phyloP scores from a whole-genome alignment of 2,888 invertebrate genomes.

The Dendrolimus pini region DNA sequence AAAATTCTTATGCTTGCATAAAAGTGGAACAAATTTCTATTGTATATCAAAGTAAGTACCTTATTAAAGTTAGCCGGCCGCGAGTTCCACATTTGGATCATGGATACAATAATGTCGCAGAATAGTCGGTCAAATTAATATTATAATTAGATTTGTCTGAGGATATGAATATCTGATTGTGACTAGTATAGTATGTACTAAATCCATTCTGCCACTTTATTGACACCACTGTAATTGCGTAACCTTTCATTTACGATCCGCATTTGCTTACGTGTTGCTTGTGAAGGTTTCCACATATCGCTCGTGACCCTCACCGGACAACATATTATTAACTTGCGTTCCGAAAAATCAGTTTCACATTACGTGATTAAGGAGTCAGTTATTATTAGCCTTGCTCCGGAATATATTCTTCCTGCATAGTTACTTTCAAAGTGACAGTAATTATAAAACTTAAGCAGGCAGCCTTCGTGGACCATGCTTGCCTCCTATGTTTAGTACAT shows the following conservation, averaged over 20 bases:
- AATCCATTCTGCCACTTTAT: constrained; percentile 21
- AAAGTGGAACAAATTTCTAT: constrained; percentile 40
- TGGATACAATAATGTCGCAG: constrained; percentile 24
- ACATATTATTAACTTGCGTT: constrained; percentile 22
- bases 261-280: constrained; percentile 73
- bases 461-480: background rate
- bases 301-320: constrained; percentile 58
- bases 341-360: constrained; percentile 38
- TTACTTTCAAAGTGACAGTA: constrained; percentile 1
- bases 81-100: constrained; percentile 46
- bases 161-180: constrained; percentile 2
- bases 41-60: constrained; percentile 57
- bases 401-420: constrained; percentile 9
- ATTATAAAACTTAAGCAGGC: too few relatives aligned
- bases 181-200: constrained; percentile 1
- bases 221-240: constrained; percentile 64
- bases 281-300: constrained; percentile 64
- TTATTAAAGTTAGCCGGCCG: constrained; percentile 43
- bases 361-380: constrained; percentile 14
- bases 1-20: constrained; percentile 25
- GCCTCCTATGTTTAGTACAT: background rate
- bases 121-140: constrained; percentile 14
- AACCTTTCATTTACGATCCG: constrained; percentile 68
- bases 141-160: constrained; percentile 7
- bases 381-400: constrained; percentile 13